A percentile compares a stretch with the other conserved stretches of the same genome.
These are phyloP conservation scores for Beroe ovata DNA, from an alignment of 37 sponge, comb jelly and placozoan species.

Conservation along the genomic window DNA sequence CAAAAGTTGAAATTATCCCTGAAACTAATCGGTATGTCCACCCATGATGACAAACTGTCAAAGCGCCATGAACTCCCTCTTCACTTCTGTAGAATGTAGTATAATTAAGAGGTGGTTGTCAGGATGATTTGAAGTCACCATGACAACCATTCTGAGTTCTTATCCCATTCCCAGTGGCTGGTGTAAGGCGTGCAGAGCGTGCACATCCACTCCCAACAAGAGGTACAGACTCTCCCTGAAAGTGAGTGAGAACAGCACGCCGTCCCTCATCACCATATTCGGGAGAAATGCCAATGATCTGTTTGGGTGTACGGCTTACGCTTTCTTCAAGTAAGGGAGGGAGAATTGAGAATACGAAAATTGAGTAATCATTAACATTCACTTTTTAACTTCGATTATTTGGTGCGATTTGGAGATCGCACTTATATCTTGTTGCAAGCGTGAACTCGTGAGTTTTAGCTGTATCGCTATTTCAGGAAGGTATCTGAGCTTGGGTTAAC, in stretches of 20 bases:
- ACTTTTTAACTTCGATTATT: too few relatives aligned
- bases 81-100: too few relatives aligned
- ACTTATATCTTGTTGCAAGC: too few relatives aligned
- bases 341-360: too few relatives aligned
- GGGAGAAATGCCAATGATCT: constrained; percentile 24
- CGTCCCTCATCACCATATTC: constrained; percentile 6
- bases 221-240: constrained; percentile 34
- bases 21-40: constrained; percentile 14
- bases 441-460: too few relatives aligned
- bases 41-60: too few relatives aligned
- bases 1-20: constrained; percentile 9
- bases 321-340: constrained; percentile 16
- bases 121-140: not conserved
- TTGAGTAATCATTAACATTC: too few relatives aligned
- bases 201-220: not conserved
- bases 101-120: too few relatives aligned
- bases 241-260: not conserved
- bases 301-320: constrained; percentile 18
- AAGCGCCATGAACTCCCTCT: too few relatives aligned
- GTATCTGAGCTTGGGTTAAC: not conserved
- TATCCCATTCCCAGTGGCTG: not conserved
- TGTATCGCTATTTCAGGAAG: too few relatives aligned
- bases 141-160: not conserved
- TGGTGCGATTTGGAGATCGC: too few relatives aligned
- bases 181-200: not conserved